Evolutionary conservation across 2,113 vertebrate species (phyloP), one percentile per base, ranked within the genome.

Genomic region (Anhinga anhinga): DNA sequence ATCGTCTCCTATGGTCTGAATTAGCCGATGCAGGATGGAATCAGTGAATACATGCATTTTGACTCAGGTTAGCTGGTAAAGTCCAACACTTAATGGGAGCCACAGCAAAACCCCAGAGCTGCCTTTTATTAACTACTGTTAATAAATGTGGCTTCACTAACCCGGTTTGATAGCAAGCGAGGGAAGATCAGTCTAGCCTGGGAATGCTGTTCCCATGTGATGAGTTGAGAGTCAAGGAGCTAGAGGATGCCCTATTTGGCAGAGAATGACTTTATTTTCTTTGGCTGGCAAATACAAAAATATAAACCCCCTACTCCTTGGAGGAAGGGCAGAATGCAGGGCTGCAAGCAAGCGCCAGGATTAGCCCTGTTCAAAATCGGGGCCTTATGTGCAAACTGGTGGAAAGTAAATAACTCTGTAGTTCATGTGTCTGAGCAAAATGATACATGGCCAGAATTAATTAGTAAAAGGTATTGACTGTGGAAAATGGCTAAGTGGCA

Each of bases 341-440:
- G 18, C 58, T 85, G 87, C 40, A 61, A 73, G 47, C 17, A 52
- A 92, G n/a, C 5, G 4, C 50, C 45, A 66, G 76, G 53, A 82
- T 61, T 44, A 93, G 40, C 36, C 82, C 26, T 72, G 44, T 82
- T 72, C 77, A 83, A 74, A 91, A 74, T 55, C 2, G 0, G 21
- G 50, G 32, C 38, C 26, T 91, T 71, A 20, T 50, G 62, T 79
- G 74, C 2, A 4, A 92, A 76, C 62, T 22, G 40, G 59, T 82
- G 42, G 61, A 91, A 95, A 95, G 59, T 67, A 86, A 98, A 88
- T 69, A 95, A 82, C 38, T 83, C 66, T 7, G 21, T 53, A 52
- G 58, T 80, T 74, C 72, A 65, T 82, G 67, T 76, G 55, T 38
- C 88, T 86, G 81, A 93, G 74, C 29, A 70, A 92, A 90, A 77